Evolutionary conservation across 2,888 invertebrate species (phyloP).

Genomic region (Pseudococcus jackbeardsleyi): DNA sequence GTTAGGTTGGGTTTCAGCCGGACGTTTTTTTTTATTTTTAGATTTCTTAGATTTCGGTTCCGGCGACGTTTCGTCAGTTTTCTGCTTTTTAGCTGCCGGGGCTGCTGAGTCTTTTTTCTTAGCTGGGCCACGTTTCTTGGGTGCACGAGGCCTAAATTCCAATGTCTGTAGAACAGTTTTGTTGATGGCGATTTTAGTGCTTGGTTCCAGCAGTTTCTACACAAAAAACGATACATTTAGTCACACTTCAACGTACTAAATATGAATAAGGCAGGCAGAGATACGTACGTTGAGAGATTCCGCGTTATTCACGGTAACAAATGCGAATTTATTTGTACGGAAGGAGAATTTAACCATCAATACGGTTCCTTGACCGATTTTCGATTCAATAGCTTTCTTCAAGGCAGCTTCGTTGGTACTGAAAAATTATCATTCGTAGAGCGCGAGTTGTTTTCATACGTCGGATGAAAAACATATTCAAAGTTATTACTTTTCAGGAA

Average conservation of each 20-base stretch:
- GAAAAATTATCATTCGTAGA: neutral
- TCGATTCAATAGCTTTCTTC: conserved; percentile 47
- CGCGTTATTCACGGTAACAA: conserved; percentile 28
- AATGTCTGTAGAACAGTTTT: neutral
- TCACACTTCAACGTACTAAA: neutral
- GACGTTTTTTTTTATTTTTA: neutral
- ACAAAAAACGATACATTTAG: neutral
- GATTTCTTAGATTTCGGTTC: neutral
- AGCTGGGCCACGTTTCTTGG: conserved; percentile 29
- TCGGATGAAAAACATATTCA: neutral
- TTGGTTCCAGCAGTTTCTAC: conserved; percentile 41
- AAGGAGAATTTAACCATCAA: conserved; percentile 14
- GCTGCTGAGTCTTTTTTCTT: neutral
- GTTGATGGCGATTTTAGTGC: neutral
- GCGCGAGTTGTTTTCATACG: neutral
- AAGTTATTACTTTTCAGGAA: conserved; percentile 56
- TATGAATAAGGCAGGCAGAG: no score
- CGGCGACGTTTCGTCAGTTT: neutral
- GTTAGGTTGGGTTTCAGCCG: neutral
- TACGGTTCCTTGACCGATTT: conserved; percentile 19
- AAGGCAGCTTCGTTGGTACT: conserved; percentile 11
- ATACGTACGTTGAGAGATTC: conserved; percentile 41
- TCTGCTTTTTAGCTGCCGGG: neutral
- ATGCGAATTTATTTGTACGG: conserved; percentile 37
- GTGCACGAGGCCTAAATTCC: conserved; percentile 4